Base-by-base conservation (phyloP, 2,113 vertebrate genomes). In the Spizaetus ornatus region DNA sequence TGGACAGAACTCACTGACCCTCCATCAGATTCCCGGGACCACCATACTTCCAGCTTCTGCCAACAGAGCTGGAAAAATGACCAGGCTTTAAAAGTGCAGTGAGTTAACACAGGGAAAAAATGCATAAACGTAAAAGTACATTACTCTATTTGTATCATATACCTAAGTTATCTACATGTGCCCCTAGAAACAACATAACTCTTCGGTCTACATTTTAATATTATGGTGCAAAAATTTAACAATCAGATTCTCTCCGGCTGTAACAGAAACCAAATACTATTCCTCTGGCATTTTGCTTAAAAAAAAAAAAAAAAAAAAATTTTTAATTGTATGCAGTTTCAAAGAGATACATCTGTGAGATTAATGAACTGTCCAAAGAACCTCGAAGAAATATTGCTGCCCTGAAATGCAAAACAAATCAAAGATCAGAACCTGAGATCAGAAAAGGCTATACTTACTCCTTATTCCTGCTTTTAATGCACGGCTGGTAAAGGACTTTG, bases 401-500 rank as follows among this genome's bases (percentile, higher is more conserved):
- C 70, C 52, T 82, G 88, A 88, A 93, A 48, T 32, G 18, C 21
- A 76, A 86, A 83, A 18, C 23, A 31, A 52, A 86, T 53, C 27
- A 85, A 82, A 78, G 63, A 88, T 6, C 48, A 94, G 67, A 92
- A 81, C 11, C 23, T 21, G 40, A 72, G 4, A 20, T 63, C 40
- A 65, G 36, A 78, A 88, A 69, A 94, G 47, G 6, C 13, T 52
- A 17, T 92, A 97, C 99, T 99, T 98, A 99, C 99, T 98, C 98
- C 96, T 98, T 98, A 95, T 99, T 99, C 86, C 96, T 97, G 95
- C 40, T 84, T 96, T 98, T 96, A 96, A 98, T 88, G 94, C 99
- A 99, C 3, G 98, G 94, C 88, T 99, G 97, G 95, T 99, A 99
- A 79, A 99, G 99, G 77, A 99, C 98, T 98, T 99, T 99, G 92